Evolutionary conservation across 2,797 vertebrate species (phyloP).

Genomic region (Cynodonichthys magdalenae): DNA sequence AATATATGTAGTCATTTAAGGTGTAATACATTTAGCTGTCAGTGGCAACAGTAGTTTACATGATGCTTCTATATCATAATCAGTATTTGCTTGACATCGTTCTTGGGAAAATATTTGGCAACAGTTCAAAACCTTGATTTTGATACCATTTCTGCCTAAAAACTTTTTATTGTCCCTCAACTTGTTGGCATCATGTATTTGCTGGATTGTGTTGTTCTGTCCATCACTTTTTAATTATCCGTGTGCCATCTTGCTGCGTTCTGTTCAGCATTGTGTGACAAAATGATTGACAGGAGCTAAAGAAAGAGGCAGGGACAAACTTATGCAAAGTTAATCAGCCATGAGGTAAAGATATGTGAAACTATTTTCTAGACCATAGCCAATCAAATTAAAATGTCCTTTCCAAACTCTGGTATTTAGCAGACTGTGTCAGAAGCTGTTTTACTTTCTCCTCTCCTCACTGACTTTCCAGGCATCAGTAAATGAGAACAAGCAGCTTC

Average conservation of each 20-base stretch:
- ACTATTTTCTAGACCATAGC: not conserved
- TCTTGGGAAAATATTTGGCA: not conserved
- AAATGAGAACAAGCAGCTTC: not conserved
- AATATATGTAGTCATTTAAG: no score
- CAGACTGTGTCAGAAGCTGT: not conserved
- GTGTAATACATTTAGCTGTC: no score
- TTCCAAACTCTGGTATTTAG: not conserved
- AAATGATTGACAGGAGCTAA: not conserved
- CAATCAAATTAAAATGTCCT: not conserved
- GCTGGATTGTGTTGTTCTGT: not conserved
- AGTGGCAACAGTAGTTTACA: no score
- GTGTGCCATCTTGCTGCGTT: not conserved
- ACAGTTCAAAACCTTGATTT: not conserved
- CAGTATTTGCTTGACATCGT: no score
- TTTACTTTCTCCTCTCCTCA: not conserved
- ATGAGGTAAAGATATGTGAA: not conserved
- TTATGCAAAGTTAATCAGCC: not conserved
- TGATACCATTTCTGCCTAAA: not conserved
- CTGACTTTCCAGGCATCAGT: not conserved
- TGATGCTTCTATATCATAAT: no score
- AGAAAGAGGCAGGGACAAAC: not conserved
- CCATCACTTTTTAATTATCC: not conserved
- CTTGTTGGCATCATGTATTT: not conserved
- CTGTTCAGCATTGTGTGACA: not conserved
- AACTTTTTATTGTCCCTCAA: not conserved